These are phyloP conservation scores for Triplophysa tibetana DNA, from an alignment of 2,113 vertebrate genomes.

Conservation along the genomic window DNA sequence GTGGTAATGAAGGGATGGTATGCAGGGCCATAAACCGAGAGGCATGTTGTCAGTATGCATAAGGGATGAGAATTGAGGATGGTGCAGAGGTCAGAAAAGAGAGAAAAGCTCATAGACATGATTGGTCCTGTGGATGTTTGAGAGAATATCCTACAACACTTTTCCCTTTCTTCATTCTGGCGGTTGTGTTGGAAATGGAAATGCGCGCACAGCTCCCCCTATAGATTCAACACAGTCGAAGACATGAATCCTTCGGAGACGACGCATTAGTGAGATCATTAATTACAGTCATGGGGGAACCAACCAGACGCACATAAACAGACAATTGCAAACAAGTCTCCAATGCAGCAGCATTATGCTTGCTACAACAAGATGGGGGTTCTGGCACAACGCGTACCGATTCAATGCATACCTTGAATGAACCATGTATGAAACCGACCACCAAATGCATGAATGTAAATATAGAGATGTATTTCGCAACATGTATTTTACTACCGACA, in stretches of 20 bases:
- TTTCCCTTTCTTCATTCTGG: constrained; percentile 11
- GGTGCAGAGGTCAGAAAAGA: constrained; percentile 76
- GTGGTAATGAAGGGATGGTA: constrained; percentile 94
- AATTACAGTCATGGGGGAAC: constrained; percentile 63
- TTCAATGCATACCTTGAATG: too few relatives aligned
- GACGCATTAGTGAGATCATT: constrained; percentile 62
- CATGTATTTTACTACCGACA: constrained; percentile 13
- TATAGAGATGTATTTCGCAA: background rate
- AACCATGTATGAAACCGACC: too few relatives aligned
- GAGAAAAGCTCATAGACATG: constrained; percentile 27
- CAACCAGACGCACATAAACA: constrained; percentile 51
- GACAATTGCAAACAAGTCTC: constrained; percentile 40
- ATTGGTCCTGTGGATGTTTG: constrained; percentile 20
- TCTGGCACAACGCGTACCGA: too few relatives aligned
- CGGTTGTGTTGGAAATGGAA: constrained; percentile 23
- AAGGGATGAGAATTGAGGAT: constrained; percentile 91
- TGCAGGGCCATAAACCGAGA: constrained; percentile 90
- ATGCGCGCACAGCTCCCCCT: constrained; percentile 54
- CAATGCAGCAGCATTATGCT: constrained; percentile 29
- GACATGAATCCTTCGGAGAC: constrained; percentile 30
- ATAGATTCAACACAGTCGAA: constrained; percentile 33
- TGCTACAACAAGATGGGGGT: too few relatives aligned
- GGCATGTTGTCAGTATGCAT: constrained; percentile 91
- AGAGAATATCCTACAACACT: constrained; percentile 31
- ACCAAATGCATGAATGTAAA: too few relatives aligned